Evolutionary conservation across 2,888 invertebrate genomes (phyloP), one percentile per base, ranked within the genome.

Genomic region (Prosopocoilus inquinatus): DNA sequence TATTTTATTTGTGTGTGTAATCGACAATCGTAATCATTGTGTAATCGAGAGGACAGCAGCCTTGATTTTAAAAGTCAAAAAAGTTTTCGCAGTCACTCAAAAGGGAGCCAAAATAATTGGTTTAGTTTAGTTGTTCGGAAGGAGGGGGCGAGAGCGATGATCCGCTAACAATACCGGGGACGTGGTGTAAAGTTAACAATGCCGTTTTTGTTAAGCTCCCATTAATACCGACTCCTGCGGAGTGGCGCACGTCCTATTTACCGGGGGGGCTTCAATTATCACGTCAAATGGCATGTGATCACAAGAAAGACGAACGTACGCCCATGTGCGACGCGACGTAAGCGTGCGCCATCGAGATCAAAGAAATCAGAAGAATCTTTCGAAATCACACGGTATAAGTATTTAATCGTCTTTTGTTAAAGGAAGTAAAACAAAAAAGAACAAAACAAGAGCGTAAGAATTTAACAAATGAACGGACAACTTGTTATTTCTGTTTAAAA

Each of bases 271-370:
- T 60, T 55, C 61, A 64, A 64, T 64, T 60, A 65, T 50, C 52
- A 52, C 55, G 59, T 60, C 55, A 58, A 58, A 52, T 58, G 64
- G 50, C 64, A 63, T 63, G 64, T 64, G 65, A 57, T 55, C 56
- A 54, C 54, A 51, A 20, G 52, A 53, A 52, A 39, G 11, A 47
- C 38, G 49, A 20, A 47, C 38, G 49, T 46, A 16, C 45, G 50
- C 48, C 47, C 51, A 49, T 48, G 48, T 41, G 38, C 41, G 3
- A 28, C 20, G 38, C 41, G 3, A 28, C 20, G 20, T 28, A 20
- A 20, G 9, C 43, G 43, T 13, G 9, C 16, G 9, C 16, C 20
- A 15, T 1, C 9, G 12, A 43, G 15, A 5, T 9, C 9, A 15
- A n/a, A 43, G 20, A 9, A 41, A 11, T 16, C 43, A n/a, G 9